Percentiles rank a stretch among this genome's conserved stretches.
Evolutionary conservation across 2,113 vertebrate species (phyloP).

Genomic region (Python bivittatus): DNA sequence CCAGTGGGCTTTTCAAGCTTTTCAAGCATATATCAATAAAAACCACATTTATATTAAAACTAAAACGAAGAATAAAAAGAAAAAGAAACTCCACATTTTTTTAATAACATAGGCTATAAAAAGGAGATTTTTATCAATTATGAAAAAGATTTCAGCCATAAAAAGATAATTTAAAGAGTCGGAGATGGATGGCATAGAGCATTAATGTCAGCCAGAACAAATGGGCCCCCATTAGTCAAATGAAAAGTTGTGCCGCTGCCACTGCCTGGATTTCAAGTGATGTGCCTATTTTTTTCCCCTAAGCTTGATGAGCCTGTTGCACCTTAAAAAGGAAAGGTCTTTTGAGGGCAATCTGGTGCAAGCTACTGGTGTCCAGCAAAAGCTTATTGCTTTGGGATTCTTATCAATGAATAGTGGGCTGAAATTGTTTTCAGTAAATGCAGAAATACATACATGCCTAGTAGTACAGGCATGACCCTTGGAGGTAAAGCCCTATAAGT

Average conservation of each 20-base stretch:
- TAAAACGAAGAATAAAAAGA: conserved; percentile 71
- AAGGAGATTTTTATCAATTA: conserved; percentile 82
- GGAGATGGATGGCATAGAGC: conserved; percentile 73
- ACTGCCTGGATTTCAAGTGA: neutral
- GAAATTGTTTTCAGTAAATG: neutral
- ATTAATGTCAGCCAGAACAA: conserved; percentile 71
- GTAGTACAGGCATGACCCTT: neutral
- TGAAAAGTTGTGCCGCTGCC: conserved; percentile 28
- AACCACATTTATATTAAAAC: conserved; percentile 76
- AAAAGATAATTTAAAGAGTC: conserved; percentile 77
- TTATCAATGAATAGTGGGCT: neutral
- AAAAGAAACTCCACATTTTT: conserved; percentile 36
- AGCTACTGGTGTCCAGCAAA: neutral
- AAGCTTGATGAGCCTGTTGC: conserved; percentile 1
- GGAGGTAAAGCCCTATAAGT: neutral
- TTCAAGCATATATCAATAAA: conserved; percentile 68
- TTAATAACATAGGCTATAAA: conserved; percentile 71
- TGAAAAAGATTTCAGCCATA: conserved; percentile 73
- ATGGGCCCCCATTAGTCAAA: conserved; percentile 68
- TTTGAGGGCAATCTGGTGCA: neutral
- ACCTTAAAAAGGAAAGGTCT: neutral
- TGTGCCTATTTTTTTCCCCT: neutral
- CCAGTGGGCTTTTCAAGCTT: neutral
- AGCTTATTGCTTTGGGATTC: accelerated
- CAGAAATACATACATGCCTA: neutral